Evolutionary conservation across 2,113 vertebrate genomes (phyloP).

Genomic region (Micromys minutus): DNA sequence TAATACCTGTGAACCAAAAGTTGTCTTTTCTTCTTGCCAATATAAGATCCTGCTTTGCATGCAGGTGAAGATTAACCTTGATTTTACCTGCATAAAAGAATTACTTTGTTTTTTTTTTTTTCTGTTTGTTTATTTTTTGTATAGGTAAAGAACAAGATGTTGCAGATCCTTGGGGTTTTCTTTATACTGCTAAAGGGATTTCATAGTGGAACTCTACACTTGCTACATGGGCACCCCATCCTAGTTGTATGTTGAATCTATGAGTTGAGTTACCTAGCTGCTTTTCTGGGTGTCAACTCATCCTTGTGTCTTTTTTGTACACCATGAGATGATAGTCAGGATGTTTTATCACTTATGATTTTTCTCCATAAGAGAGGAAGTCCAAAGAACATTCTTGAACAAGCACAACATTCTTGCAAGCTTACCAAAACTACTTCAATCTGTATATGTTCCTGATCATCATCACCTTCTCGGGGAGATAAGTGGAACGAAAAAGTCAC

Average conservation of each 20-base stretch:
- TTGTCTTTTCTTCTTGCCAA: background rate
- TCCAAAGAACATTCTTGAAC: background rate
- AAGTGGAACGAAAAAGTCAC: background rate
- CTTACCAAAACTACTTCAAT: background rate
- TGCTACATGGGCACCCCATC: rapidly evolving
- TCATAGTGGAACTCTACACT: background rate
- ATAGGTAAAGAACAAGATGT: background rate
- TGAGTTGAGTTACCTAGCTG: too few relatives aligned
- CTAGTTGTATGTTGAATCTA: background rate
- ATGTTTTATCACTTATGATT: background rate
- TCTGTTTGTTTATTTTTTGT: background rate
- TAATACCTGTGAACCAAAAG: background rate
- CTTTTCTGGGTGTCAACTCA: background rate
- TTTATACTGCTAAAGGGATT: background rate
- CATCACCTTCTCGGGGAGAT: background rate
- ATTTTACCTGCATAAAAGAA: background rate
- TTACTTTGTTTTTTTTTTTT: background rate
- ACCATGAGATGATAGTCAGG: background rate
- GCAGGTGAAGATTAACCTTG: background rate
- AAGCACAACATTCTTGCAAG: background rate
- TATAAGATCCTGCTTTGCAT: background rate
- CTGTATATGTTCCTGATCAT: background rate
- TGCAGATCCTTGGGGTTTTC: too few relatives aligned
- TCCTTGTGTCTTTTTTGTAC: background rate
- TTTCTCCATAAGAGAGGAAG: background rate